These are phyloP conservation scores for Benthochromis sp. DNA, from an alignment of 2,113 vertebrate species.

Conservation along the genomic window DNA sequence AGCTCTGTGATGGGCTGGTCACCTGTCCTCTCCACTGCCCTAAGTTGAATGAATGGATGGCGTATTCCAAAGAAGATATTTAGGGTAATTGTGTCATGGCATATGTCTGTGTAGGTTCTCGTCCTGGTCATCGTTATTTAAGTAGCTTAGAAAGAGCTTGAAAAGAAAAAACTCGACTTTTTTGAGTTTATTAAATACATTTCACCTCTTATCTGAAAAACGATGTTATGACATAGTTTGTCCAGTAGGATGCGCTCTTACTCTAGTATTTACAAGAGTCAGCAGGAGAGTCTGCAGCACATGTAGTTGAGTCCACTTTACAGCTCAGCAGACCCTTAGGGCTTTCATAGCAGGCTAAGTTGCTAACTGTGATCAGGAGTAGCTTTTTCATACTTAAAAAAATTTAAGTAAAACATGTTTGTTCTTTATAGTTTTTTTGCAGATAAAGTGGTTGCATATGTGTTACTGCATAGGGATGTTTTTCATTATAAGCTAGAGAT, in stretches of 20 bases:
- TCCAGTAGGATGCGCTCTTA: neutral
- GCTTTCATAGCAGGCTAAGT: neutral
- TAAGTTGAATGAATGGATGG: neutral
- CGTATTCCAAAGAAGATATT: neutral
- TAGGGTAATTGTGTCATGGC: neutral
- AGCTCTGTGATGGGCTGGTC: neutral
- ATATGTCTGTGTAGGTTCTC: neutral
- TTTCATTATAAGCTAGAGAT: neutral
- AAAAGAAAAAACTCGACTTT: neutral
- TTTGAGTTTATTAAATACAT: neutral
- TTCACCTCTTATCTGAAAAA: neutral
- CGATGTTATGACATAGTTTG: neutral
- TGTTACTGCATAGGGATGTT: neutral
- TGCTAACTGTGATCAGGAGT: neutral
- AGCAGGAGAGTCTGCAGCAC: neutral
- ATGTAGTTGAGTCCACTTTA: neutral
- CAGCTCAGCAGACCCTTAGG: neutral
- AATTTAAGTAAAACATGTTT: neutral
- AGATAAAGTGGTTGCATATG: neutral
- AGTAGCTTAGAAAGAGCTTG: neutral
- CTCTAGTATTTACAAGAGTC: neutral
- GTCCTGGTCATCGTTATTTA: neutral
- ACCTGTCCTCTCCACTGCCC: neutral
- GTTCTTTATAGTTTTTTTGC: neutral
- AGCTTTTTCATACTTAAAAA: neutral